phyloP scores from a whole-genome alignment of 2,797 vertebrate species.

The Neomorphus geoffroyi region DNA sequence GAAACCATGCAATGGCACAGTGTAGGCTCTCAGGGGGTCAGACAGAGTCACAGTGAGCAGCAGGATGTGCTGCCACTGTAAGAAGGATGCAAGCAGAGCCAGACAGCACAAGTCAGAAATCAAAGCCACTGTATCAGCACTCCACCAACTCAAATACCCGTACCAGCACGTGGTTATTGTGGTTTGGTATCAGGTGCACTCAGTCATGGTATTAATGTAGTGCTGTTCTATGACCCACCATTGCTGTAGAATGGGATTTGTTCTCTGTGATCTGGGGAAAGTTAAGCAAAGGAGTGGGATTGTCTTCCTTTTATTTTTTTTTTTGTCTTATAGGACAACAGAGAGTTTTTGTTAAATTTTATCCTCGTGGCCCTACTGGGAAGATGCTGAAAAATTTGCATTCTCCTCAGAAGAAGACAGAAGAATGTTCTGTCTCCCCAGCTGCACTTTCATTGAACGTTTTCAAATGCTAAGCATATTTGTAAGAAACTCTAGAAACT shows the following conservation, averaged over 20 bases:
- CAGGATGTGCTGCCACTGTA: not conserved
- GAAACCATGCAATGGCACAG: too few species aligned
- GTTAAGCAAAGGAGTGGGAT: not conserved
- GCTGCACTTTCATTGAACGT: not conserved
- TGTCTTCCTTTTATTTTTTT: not conserved
- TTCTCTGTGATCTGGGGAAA: not conserved
- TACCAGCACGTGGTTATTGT: not conserved
- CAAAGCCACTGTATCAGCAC: not conserved
- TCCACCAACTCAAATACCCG: too few species aligned
- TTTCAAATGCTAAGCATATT: not conserved
- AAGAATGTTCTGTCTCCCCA: not conserved
- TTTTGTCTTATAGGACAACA: not conserved
- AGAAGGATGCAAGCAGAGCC: not conserved
- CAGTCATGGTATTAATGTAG: not conserved
- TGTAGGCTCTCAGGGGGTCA: fast-evolving
- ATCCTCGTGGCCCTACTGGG: not conserved
- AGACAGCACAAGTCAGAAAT: not conserved
- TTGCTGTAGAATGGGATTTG: not conserved
- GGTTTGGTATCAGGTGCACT: not conserved
- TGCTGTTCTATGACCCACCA: not conserved
- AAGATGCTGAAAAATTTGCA: not conserved
- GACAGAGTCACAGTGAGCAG: not conserved
- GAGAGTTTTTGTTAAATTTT: not conserved
- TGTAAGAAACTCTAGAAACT: not conserved
- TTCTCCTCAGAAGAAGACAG: not conserved